Percentiles rank a stretch among this genome's conserved stretches.
These are phyloP conservation scores for Pangasius sanitwongsei DNA, from an alignment of 2,797 vertebrate species.

Conservation along the genomic window DNA sequence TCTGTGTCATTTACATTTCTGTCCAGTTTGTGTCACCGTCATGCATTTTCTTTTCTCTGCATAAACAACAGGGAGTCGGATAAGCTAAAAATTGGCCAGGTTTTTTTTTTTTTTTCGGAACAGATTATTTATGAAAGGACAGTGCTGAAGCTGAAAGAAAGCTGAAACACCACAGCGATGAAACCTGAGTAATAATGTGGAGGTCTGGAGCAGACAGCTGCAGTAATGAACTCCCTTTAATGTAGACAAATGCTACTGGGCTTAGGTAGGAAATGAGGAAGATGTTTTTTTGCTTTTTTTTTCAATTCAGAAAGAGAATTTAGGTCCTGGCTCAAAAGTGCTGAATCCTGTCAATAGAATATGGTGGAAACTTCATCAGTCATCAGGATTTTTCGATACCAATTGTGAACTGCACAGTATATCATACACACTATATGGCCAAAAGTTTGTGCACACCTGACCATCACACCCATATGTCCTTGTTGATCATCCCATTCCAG, in stretches of 20 bases:
- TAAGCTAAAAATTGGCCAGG: not conserved
- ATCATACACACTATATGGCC: not conserved
- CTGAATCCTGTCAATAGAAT: not conserved
- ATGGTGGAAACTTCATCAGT: not conserved
- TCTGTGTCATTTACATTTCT: slow-evolving; percentile 4
- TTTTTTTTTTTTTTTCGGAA: not conserved
- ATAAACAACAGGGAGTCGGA: not conserved
- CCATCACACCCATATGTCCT: not conserved
- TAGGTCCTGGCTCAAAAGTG: not conserved
- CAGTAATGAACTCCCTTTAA: slow-evolving; percentile 45
- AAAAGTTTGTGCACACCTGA: not conserved
- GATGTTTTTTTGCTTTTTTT: not conserved
- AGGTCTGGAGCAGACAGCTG: slow-evolving; percentile 40
- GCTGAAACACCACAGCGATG: slow-evolving; percentile 25
- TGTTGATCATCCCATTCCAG: not conserved
- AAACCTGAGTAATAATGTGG: slow-evolving; percentile 31
- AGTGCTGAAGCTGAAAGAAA: slow-evolving; percentile 13
- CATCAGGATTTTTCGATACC: not conserved
- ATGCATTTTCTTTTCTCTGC: not conserved
- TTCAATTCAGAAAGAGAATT: not conserved
- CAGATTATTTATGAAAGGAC: slow-evolving; percentile 39
- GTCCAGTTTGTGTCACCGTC: not conserved
- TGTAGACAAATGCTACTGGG: slow-evolving; percentile 27
- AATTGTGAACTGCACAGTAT: not conserved
- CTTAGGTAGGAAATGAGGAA: not conserved